Base-by-base conservation (phyloP, 2,888 invertebrate genomes). In the Morpho deidamia region DNA sequence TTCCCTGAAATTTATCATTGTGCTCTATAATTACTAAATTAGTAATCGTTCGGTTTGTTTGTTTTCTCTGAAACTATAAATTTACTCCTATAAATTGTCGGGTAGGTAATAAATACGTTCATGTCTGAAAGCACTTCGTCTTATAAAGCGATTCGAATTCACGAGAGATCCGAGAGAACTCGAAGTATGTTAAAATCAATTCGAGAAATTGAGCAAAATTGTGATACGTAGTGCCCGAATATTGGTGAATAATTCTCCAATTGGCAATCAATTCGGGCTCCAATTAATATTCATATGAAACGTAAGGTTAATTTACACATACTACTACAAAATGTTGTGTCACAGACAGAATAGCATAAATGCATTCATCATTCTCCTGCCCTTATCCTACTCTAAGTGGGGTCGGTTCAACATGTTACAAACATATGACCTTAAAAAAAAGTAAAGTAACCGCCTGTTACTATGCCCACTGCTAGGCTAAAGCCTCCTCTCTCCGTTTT, bases 61-160 rank as follows among this genome's bases (percentile, higher is more conserved):
- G 35, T 39, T 39, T 10, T 11, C 9, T 11, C 11, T 8, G 11
- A 12, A 48, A n/a, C 10, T 34, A 40, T 5, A 48, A 48, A 8
- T 48, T 48, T 11, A 11, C 37, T 34, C 32, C 40, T 38, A 38
- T 38, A 35, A 38, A 38, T 11, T 7, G 10, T 12, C 10, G 40
- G 23, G 33, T n/a, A 12, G 10, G 34, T 41, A 48, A 48, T 48
- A 40, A 40, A 34, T 48, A 34, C 11, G 10, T 34, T 34, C 48
- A 12, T 48, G 41, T 48, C n/a, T 34, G 40, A 41, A 8, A 48
- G 43, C 39, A 43, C 39, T 53, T 47, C 39, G 12, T 53, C 47
- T 53, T 53, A 53, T 43, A 47, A 47, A 53, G 42, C 42, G 43
- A 43, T 43, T 32, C 32, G 23, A 53, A 42, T 53, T 47, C 39